Evolutionary conservation across 2,113 vertebrate genomes (phyloP).

Genomic region (Budorcas taxicolor): DNA sequence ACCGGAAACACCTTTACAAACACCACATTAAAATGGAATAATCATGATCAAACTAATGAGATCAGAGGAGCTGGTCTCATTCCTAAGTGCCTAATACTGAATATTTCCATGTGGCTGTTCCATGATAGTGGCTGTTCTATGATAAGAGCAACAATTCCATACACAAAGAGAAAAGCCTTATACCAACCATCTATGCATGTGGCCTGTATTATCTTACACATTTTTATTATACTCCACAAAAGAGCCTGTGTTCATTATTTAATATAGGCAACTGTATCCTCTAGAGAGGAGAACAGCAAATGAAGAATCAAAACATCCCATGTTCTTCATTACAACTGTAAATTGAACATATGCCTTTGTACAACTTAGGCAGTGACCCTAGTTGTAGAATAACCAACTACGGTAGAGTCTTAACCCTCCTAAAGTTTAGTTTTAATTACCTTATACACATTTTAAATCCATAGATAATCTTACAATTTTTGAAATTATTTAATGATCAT

Average conservation of each 20-base stretch:
- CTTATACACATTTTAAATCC: constrained; percentile 42
- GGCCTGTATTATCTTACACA: constrained; percentile 21
- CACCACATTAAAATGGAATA: constrained; percentile 4
- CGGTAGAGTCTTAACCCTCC: not conserved
- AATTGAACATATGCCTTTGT: constrained; percentile 4
- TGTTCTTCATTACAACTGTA: constrained; percentile 39
- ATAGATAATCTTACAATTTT: constrained; percentile 53
- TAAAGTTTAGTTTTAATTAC: constrained; percentile 61
- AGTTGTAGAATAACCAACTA: not conserved
- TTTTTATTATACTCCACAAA: constrained; percentile 49
- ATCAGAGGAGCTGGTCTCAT: constrained; percentile 10
- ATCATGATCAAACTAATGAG: not conserved
- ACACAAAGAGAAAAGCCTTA: not conserved
- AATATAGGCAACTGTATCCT: constrained; percentile 4
- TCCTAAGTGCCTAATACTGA: not conserved
- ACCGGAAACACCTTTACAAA: not conserved
- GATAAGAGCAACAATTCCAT: not conserved
- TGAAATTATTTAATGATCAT: constrained; percentile 62
- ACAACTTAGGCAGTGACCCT: constrained; percentile 32
- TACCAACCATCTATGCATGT: constrained; percentile 39
- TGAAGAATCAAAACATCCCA: constrained; percentile 44
- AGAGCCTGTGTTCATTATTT: constrained; percentile 31
- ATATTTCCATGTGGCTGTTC: not conserved
- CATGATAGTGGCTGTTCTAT: not conserved
- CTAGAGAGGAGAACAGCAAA: constrained; percentile 43